Evolutionary conservation across 2,888 invertebrate genomes (phyloP).

Genomic region (Hemithea aestivaria): DNA sequence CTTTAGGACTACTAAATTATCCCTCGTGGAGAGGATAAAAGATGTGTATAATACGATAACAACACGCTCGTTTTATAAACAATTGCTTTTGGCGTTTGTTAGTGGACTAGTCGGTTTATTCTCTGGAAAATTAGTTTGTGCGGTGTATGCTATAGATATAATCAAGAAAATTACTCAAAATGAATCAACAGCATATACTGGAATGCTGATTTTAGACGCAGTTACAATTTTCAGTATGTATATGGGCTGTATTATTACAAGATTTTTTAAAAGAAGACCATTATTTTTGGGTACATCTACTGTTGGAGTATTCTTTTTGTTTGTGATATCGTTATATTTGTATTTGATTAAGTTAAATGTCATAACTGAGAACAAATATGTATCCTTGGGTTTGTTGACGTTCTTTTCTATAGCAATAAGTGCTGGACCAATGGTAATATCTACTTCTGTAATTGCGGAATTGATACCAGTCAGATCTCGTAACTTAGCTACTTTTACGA

Average conservation of each 20-base stretch:
- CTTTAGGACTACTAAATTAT: no score
- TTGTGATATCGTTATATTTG: slow-evolving; percentile 31
- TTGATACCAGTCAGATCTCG: slow-evolving; percentile 35
- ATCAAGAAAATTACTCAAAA: slow-evolving; percentile 39
- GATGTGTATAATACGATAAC: no score
- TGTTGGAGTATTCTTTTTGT: slow-evolving; percentile 30
- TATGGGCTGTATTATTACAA: slow-evolving; percentile 29
- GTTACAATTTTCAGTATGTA: slow-evolving; percentile 43
- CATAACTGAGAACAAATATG: slow-evolving; percentile 30
- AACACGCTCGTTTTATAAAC: slow-evolving; percentile 38
- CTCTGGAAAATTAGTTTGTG: slow-evolving; percentile 40
- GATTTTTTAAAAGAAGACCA: slow-evolving; percentile 30
- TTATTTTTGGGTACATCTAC: slow-evolving; percentile 31
- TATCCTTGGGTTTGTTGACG: slow-evolving; percentile 29
- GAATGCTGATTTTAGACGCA: slow-evolving; percentile 48
- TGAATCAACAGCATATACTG: slow-evolving; percentile 39
- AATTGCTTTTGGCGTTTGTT: slow-evolving; percentile 14
- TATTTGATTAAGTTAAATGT: slow-evolving; percentile 29
- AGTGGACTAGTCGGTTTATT: no score
- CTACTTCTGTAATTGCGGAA: slow-evolving; percentile 32
- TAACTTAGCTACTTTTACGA: slow-evolving; percentile 28
- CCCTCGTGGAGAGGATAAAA: no score
- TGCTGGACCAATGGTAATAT: slow-evolving; percentile 37
- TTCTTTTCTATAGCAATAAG: slow-evolving; percentile 36
- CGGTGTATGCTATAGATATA: slow-evolving; percentile 44